These are phyloP conservation scores for Quadriops clusia DNA, from an alignment of 2,888 invertebrate genomes.

Conservation along the genomic window DNA sequence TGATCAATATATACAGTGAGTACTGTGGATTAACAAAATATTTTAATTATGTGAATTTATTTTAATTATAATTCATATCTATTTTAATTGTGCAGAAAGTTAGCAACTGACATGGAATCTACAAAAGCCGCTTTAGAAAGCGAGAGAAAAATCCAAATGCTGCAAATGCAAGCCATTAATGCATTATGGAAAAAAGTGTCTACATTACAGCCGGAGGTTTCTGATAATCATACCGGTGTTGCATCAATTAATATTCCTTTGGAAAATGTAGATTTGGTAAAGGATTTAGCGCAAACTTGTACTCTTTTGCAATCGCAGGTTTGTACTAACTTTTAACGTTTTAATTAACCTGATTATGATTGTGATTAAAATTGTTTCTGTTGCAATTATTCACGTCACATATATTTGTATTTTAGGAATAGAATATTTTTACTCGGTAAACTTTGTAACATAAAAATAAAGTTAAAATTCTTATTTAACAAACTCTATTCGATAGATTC, in stretches of 20 bases:
- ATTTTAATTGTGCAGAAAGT: constrained; percentile 43
- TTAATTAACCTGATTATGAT: neutral
- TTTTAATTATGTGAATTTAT: neutral
- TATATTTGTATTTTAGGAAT: neutral
- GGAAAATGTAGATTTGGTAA: constrained; percentile 50
- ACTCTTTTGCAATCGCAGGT: constrained; percentile 62
- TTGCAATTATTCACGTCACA: neutral
- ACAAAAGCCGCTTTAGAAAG: constrained; percentile 75
- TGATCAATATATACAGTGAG: constrained; percentile 74
- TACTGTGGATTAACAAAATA: constrained; percentile 14
- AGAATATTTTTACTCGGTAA: neutral
- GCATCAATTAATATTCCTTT: constrained; percentile 12
- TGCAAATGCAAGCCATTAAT: constrained; percentile 85
- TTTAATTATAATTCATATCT: constrained; percentile 4
- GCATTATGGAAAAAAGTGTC: constrained; percentile 82
- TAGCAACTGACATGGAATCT: constrained; percentile 73
- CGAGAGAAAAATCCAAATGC: constrained; percentile 71
- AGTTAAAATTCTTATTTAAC: neutral
- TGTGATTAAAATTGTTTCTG: neutral
- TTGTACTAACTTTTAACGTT: constrained; percentile 11
- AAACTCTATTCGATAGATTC: constrained; percentile 49
- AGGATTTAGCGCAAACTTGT: constrained; percentile 66
- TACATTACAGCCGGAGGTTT: constrained; percentile 43
- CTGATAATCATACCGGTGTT: neutral
- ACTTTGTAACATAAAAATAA: neutral